Evolutionary conservation across 2,113 vertebrate genomes (phyloP).

Genomic region (Eleginops maclovinus): DNA sequence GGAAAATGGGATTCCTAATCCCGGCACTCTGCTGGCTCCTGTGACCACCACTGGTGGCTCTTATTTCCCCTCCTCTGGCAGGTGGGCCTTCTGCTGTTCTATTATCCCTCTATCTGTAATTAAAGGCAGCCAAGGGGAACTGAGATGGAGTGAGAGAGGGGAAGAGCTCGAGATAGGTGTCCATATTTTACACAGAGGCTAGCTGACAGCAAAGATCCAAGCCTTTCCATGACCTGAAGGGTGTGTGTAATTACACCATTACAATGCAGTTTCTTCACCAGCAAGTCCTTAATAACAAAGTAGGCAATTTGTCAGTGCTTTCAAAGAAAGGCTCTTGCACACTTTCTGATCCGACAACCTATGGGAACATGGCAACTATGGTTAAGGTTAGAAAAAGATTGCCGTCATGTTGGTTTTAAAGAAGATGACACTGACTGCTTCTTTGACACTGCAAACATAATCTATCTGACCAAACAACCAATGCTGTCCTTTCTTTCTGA

Average conservation of each 20-base stretch:
- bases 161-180: conserved; percentile 56
- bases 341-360: not conserved
- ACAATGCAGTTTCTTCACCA: conserved; percentile 30
- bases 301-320: not conserved
- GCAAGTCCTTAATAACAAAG: conserved; percentile 15
- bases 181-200: conserved; percentile 61
- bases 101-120: conserved; percentile 81
- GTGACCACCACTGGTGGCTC: conserved; percentile 40
- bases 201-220: conserved; percentile 48
- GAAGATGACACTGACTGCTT: not conserved
- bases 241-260: conserved; percentile 46
- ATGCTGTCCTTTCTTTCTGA: not conserved
- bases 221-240: conserved; percentile 6
- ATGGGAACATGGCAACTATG: not conserved
- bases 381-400: not conserved
- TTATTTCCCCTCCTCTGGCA: conserved; percentile 34
- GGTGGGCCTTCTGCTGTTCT: conserved; percentile 55
- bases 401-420: not conserved
- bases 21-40: conserved; percentile 23
- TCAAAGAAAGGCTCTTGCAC: not conserved
- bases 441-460: not conserved
- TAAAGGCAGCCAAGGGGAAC: conserved; percentile 81
- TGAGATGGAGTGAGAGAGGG: conserved; percentile 53
- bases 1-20: conserved; percentile 48
- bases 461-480: conserved; percentile 22